phyloP scores from a whole-genome alignment of 2,888 invertebrate species.

The Laspeyria flexula region DNA sequence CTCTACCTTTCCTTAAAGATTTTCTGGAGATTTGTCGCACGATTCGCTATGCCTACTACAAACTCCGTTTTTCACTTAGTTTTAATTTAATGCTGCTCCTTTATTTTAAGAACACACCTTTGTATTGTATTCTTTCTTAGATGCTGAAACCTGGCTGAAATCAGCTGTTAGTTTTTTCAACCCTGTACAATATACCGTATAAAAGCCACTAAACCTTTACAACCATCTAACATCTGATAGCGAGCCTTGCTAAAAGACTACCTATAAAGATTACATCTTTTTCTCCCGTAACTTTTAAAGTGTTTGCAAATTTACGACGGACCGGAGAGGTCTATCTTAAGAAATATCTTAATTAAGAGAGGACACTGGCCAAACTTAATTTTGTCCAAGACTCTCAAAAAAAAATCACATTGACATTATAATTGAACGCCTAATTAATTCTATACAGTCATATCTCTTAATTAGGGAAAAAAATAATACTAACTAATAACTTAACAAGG shows the following conservation, averaged over 20 bases:
- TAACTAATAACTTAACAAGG: too few relatives aligned
- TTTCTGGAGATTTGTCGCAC: too few relatives aligned
- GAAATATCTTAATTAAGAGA: slow-evolving; percentile 45
- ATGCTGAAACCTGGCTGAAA: too few relatives aligned
- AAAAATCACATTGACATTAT: slow-evolving; percentile 30
- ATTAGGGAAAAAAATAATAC: slow-evolving; percentile 7
- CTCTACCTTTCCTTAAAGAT: too few relatives aligned
- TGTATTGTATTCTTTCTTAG: too few relatives aligned
- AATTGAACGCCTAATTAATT: slow-evolving; percentile 37
- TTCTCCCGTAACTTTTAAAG: slow-evolving; percentile 31
- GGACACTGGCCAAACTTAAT: slow-evolving; percentile 37
- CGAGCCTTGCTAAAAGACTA: slow-evolving; percentile 12
- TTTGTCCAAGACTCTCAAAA: slow-evolving; percentile 10
- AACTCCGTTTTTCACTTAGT: too few relatives aligned
- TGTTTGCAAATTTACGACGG: slow-evolving; percentile 30
- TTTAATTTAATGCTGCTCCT: too few relatives aligned
- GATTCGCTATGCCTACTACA: too few relatives aligned
- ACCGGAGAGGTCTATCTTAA: slow-evolving; percentile 29
- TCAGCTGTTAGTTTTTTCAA: too few relatives aligned
- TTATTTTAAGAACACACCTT: too few relatives aligned
- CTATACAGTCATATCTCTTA: slow-evolving; percentile 13
- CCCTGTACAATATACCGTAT: too few relatives aligned
- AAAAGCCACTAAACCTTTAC: too few relatives aligned
- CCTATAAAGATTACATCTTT: slow-evolving; percentile 25
- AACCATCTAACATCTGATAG: slow-evolving; percentile 21